Evolutionary conservation across 1,140 invertebrate genomes (phyloP).

Genomic region (Psilanteris sp.): DNA sequence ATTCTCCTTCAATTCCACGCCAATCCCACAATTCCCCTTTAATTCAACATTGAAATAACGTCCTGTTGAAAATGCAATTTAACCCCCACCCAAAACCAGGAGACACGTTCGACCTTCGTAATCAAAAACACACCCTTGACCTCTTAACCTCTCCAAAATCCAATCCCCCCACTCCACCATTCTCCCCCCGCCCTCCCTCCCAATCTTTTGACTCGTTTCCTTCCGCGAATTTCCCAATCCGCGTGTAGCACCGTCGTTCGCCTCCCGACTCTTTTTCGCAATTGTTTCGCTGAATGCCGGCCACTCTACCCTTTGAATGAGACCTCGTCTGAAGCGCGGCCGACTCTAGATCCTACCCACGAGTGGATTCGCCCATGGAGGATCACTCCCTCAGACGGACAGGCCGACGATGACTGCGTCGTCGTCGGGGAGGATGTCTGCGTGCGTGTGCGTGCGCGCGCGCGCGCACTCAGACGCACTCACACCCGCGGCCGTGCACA

Average conservation of each 20-base stretch:
- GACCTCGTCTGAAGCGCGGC: slow-evolving; percentile 25
- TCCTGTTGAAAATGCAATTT: too few species aligned
- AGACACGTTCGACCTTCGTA: too few species aligned
- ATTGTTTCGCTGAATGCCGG: slow-evolving; percentile 33
- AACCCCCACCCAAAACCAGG: too few species aligned
- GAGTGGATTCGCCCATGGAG: slow-evolving; percentile 52
- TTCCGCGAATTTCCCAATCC: too few species aligned
- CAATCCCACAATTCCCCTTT: too few species aligned
- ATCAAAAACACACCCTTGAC: too few species aligned
- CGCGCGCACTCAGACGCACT: slow-evolving; percentile 7
- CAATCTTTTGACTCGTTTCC: too few species aligned
- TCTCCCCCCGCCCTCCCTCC: too few species aligned
- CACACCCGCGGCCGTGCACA: slow-evolving; percentile 7
- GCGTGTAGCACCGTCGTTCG: slow-evolving; percentile 13
- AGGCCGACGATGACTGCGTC: slow-evolving; percentile 17
- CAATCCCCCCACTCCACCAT: too few species aligned
- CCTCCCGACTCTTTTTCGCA: slow-evolving; percentile 23
- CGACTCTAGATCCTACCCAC: slow-evolving; percentile 67
- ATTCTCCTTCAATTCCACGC: too few species aligned
- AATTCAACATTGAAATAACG: too few species aligned
- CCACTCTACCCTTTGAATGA: slow-evolving; percentile 43
- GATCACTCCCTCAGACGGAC: slow-evolving; percentile 45
- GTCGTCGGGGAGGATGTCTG: slow-evolving; percentile 31
- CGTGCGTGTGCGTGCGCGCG: not conserved
- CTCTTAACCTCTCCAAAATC: too few species aligned